Evolutionary conservation across 2,113 vertebrate species (phyloP), one percentile per base, ranked within the genome.

Genomic region (Oreotrochilus melanogaster): DNA sequence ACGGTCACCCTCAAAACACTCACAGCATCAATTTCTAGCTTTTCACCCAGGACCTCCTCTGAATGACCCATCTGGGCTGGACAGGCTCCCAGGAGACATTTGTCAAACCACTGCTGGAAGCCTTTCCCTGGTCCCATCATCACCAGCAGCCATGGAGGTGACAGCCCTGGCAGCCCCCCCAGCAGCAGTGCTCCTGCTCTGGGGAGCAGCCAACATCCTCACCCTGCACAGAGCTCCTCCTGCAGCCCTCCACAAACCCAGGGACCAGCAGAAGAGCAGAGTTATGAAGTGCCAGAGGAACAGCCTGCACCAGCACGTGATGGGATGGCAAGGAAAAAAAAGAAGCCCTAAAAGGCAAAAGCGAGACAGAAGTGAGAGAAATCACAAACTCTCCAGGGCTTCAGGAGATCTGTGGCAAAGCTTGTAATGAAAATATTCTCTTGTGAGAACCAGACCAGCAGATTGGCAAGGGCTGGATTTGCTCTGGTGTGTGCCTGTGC

Each of bases 221-320:
- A 5, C 45, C 76, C 75, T 31, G 37, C 37, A 13, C 19, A 42
- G 25, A 18, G 13, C 2, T 23, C 30, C 28, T 72, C 17, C 72
- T 24, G 25, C 37, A 58, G 25, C 51, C 43, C 75, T 72, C 60
- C 14, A 18, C 23, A 18, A 15, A 83, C 73, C 4, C 54, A 43
- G 53, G 23, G 14, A 71, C 11, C 27, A 6, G 19, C 30, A 13
- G 19, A 57, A 37, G 31, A 50, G 50, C 43, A 73, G 47, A 88
- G 64, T 39, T 47, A 18, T 0, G 1, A 18, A 48, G 47, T 16
- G 51, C 66, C 89, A 73, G 43, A 69, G 66, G 48, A 86, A 7
- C 22, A 57, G 18, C 24, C 43, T 27, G 18, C 16, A 28, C 31
- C 61, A 56, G 65, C 30, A 8, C 0, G 0, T 4, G 5, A 0